phyloP scores from a whole-genome alignment of 2,113 vertebrate genomes.

The Edolisoma coerulescens region DNA sequence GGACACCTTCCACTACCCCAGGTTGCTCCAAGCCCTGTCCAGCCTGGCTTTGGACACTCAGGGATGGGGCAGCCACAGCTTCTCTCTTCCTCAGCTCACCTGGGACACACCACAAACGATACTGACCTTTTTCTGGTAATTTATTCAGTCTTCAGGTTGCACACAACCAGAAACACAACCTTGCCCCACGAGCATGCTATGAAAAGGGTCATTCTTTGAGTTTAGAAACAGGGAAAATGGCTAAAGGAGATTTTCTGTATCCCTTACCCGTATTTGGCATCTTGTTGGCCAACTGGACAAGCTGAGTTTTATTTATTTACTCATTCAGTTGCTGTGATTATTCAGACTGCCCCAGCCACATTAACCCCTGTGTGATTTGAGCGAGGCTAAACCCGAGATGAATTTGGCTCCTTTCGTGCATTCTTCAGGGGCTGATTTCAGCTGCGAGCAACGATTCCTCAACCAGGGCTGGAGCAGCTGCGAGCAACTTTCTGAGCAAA shows the following conservation, averaged over 20 bases:
- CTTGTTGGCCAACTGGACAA: not conserved
- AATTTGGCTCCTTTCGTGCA: not conserved
- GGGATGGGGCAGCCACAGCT: not conserved
- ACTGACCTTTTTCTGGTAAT: not conserved
- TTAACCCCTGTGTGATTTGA: not conserved
- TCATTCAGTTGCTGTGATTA: not conserved
- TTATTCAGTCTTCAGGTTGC: not conserved
- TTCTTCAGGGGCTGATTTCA: slow-evolving; percentile 22
- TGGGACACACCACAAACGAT: not conserved
- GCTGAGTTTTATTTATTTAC: not conserved
- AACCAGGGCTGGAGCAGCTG: not conserved
- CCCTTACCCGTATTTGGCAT: not conserved
- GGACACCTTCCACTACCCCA: not conserved
- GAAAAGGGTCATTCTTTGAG: not conserved
- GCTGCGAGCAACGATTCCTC: not conserved
- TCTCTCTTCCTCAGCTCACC: not conserved
- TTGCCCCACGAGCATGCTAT: not conserved
- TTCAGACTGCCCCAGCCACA: not conserved
- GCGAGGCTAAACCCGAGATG: not conserved
- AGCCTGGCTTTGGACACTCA: not conserved
- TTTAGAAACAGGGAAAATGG: not conserved
- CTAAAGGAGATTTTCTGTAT: not conserved
- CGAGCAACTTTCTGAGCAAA: not conserved
- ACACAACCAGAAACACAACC: not conserved
- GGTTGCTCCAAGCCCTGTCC: not conserved